Evolutionary conservation across 2,888 invertebrate species (phyloP), one percentile per base, ranked within the genome.

Genomic region (Hoplodrina blanda): DNA sequence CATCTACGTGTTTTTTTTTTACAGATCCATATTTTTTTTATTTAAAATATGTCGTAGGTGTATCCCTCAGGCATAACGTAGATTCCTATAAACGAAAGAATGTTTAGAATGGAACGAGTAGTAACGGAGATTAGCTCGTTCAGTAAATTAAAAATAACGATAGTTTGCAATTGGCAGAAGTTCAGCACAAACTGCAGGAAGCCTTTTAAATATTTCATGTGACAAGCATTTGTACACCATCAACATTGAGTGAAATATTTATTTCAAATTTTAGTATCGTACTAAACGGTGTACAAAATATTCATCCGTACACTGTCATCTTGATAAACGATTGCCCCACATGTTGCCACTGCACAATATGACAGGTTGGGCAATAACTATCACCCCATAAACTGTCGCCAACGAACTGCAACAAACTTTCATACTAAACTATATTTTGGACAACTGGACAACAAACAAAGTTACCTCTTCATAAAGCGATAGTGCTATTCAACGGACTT

Each of bases 361-460:
- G 56, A 50, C 69, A 75, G 64, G 53, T 76, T 10, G 55, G 59
- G 50, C 53, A 61, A 56, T 80, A 78, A 69, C 60, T 57, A 63
- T 63, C 65, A 63, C n/a, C 37, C 20, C 65, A 69, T 63, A 76
- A 65, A 80, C 75, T 49, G 59, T 71, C 17, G 52, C 60, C 60
- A 53, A 55, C 55, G 17, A 61, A 37, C 59, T 62, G 62, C 63
- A 68, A 78, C 52, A 7, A 66, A 80, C 54, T 80, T 75, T 57
- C 33, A 57, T 17, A 64, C 41, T 20, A 80, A 64, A 74, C 75
- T 55, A 80, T 80, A 69, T 77, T 80, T 78, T 41, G 65, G 76
- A 59, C 59, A 49, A 73, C 55, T 46, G 50, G 25, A 20, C 15
- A 19, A 11, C 33, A 53, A 25, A 65, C 64, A 69, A 75, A 67